Base-by-base conservation (phyloP, 2,113 vertebrate species). In the Etia nguti region DNA sequence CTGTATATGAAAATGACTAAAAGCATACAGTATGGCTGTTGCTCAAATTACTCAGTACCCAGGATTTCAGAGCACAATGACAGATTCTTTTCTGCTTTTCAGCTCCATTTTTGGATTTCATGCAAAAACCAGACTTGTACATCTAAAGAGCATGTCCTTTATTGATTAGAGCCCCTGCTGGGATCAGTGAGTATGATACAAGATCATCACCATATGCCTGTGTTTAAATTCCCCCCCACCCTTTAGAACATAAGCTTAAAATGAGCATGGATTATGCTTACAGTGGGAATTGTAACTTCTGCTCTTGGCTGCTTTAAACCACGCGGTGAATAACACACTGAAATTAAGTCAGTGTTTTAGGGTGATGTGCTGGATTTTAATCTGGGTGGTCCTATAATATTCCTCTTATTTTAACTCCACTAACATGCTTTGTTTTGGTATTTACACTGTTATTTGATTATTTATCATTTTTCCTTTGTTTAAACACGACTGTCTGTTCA, bases 131-230 rank as follows among this genome's bases (percentile, higher is more conserved):
- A 89, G 81, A 81, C 85, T 86, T 41, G 55, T 80, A 81, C 60
- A 86, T 93, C 82, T 87, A 87, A 91, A 88, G 73, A 90, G 79
- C 68, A 77, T 60, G 84, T 83, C 68, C 80, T 88, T 92, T 92
- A 94, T 94, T 90, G 94, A 95, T 93, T 86, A 59, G 82, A 75
- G 79, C 83, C 89, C 90, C 90, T 50, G 79, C 84, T 89, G 91
- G 85, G 92, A 94, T 91, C 65, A 87, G 89, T 87, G 83, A 91
- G 80, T 85, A 84, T 91, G 90, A 92, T 92, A 89, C 90, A 91
- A 95, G 92, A 82, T 92, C 88, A 81, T 90, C 92, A 91, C 87
- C 94, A 95, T 95, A 95, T 93, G 95, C 82, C 81, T 94, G 91
- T 94, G 92, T 92, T 93, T 92, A 96, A 93, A 94, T 88, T 86